Evolutionary conservation across 2,113 vertebrate genomes (phyloP).

Genomic region (Leucoraja erinaceus): DNA sequence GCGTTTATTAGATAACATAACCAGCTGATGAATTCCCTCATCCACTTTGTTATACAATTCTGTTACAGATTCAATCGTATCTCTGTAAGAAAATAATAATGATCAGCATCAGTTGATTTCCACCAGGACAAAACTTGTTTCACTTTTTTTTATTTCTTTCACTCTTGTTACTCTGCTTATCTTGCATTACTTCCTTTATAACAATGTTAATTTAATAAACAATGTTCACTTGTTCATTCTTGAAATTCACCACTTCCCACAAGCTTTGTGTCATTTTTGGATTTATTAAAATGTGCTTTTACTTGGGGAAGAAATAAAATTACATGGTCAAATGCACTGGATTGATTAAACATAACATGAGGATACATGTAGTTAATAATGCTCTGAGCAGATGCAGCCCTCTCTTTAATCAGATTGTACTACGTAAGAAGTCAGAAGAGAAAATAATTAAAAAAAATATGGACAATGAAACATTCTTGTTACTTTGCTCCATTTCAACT

Average conservation of each 20-base stretch:
- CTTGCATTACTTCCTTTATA: neutral
- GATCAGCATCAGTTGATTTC: neutral
- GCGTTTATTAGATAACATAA: conserved; percentile 72
- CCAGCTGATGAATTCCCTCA: conserved; percentile 76
- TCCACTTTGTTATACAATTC: conserved; percentile 75
- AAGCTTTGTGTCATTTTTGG: neutral
- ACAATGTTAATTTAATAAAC: neutral
- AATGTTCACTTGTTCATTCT: neutral
- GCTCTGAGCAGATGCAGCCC: neutral
- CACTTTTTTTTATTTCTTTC: neutral
- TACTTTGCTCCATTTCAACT: neutral
- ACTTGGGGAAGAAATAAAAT: neutral
- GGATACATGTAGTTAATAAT: neutral
- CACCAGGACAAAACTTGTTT: neutral
- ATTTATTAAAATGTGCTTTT: neutral
- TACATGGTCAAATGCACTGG: neutral
- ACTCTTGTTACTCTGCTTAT: neutral
- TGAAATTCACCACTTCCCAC: neutral
- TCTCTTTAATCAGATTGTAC: neutral
- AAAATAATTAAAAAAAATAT: neutral
- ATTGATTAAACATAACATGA: neutral
- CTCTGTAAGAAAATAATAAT: conserved; percentile 49
- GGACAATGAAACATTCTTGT: neutral
- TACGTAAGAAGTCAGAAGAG: neutral
- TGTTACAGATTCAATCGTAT: conserved; percentile 58